Evolutionary conservation across 1,140 invertebrate genomes (phyloP), one percentile per base, ranked within the genome.

Genomic region (Helicoverpa zea): DNA sequence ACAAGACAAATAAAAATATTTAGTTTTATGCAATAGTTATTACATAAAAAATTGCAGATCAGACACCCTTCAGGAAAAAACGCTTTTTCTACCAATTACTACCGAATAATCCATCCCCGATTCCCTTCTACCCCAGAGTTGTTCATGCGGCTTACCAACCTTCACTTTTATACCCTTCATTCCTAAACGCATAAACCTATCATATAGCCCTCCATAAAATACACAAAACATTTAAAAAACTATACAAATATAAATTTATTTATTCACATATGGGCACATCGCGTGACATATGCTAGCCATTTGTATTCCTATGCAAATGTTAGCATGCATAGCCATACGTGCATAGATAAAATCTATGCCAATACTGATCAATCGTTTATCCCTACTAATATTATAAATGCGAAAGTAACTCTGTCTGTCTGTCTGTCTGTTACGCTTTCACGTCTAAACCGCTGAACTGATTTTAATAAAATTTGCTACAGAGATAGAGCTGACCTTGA

Each of bases 161-260:
- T 49, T 66, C 11, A 16, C 14, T 58, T 58, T 70, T 70, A 52
- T 54, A 54, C 18, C 66, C 5, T 64, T 18, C n/a, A 64, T 18
- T 35, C n/a, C n/a, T 23, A 10, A n/a, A 14, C 52, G 5, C 49
- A 73, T 56, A 56, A 73, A 58, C 30, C 30, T 30, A 73, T 73
- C 70, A 73, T 43, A 58, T 0, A 54, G 18, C 66, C 70, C 52
- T 10, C 52, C 29, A 72, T 56, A 56, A 56, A 73, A 73, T 72
- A 54, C 52, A 43, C 29, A 73, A 73, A 73, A 43, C 29, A 58
- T 43, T 56, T 58, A 73, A 73, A 35, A 73, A 75, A 61, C 54
- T 61, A 75, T 75, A 75, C 43, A 51, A 61, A 61, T 49, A 61
- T 75, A 59, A 4, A 64, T 77, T 77, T 61, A 66, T 77, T 61